phyloP scores from a whole-genome alignment of 2,797 vertebrate genomes.

The Silurus aristotelis region DNA sequence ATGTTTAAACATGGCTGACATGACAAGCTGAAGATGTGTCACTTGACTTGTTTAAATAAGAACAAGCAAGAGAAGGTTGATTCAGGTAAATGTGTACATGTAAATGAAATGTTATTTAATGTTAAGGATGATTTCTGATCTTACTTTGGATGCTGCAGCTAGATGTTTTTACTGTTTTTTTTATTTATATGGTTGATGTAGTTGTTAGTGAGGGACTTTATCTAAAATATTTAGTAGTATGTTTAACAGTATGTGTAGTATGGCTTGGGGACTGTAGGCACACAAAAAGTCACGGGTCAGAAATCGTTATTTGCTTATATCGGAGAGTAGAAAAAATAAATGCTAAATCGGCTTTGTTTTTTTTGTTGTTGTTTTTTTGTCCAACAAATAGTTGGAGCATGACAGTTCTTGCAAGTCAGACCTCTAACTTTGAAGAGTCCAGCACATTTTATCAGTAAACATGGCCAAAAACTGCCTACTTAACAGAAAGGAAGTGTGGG shows the following conservation, averaged over 20 bases:
- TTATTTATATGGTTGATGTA: background rate
- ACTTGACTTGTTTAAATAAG: slow-evolving; percentile 59
- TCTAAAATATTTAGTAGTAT: background rate
- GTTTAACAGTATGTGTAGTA: slow-evolving; percentile 21
- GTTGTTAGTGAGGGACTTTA: background rate
- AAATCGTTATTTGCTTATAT: background rate
- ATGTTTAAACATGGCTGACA: slow-evolving; percentile 5
- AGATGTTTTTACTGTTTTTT: background rate
- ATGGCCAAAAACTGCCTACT: background rate
- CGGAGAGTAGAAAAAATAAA: background rate
- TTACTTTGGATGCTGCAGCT: slow-evolving; percentile 15
- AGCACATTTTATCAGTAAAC: background rate
- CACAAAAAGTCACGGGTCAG: background rate
- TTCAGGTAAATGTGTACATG: slow-evolving; percentile 54
- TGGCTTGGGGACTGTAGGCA: slow-evolving; percentile 35
- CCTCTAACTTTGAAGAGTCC: background rate
- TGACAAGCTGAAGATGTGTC: slow-evolving; percentile 60
- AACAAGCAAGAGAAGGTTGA: slow-evolving; percentile 34
- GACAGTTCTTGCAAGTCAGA: background rate
- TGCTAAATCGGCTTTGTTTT: background rate
- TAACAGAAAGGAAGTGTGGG: background rate
- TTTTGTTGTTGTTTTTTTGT: too few species aligned
- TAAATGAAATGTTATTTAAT: background rate
- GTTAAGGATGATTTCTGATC: background rate
- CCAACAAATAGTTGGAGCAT: too few species aligned